Percentiles rank a stretch among this genome's conserved stretches.
Conservation (phyloP, 2,888 invertebrate genomes). For the Seira musarum region DNA sequence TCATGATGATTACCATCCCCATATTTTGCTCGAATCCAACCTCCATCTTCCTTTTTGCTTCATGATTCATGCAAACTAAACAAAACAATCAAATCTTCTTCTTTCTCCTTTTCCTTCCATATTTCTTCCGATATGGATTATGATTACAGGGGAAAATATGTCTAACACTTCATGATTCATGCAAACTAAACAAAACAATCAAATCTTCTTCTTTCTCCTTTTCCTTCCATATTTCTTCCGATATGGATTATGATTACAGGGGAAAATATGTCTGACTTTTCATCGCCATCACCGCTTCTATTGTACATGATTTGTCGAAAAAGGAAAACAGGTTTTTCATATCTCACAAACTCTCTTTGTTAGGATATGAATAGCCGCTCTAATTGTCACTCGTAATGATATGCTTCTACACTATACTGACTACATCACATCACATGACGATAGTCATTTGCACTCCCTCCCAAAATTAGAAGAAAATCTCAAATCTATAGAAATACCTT, state of each 20-base stretch:
- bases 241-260: no score
- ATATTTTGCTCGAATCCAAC: no score
- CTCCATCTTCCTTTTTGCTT: constrained; percentile 40
- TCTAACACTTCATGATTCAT: no score
- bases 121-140: no score
- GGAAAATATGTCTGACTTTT: no score
- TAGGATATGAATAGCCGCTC: constrained; percentile 32
- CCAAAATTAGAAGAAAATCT: not conserved
- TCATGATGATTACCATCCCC: no score
- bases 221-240: not conserved
- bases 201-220: constrained; percentile 4
- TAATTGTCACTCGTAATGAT: constrained; percentile 44
- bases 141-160: no score
- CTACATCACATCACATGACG: constrained; percentile 24
- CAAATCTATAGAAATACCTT: not conserved
- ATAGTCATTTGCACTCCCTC: not conserved
- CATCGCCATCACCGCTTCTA: no score
- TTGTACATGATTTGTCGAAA: no score
- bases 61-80: constrained; percentile 3
- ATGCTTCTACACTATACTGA: no score
- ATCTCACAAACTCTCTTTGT: no score
- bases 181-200: not conserved
- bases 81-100: not conserved
- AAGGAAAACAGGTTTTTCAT: no score
- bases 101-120: constrained; percentile 13